Base-by-base conservation (phyloP, 2,797 vertebrate species). In the Cephalopachus bancanus region DNA sequence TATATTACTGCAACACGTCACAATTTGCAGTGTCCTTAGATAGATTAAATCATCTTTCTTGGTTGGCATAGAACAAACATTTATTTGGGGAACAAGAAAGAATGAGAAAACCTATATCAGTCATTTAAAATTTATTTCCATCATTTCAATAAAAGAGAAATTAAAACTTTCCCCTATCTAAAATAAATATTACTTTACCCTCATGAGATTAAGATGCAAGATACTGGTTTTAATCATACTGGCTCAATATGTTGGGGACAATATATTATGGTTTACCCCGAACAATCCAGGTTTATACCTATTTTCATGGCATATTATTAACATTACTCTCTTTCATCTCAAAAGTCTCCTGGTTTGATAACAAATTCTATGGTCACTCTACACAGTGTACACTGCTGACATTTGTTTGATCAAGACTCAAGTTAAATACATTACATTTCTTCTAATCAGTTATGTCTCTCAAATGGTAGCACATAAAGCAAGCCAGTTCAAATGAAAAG, bases 1-100 rank as follows among this genome's bases (percentile, higher is more conserved):
- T 22, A 30, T 28, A 26, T 37, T 65, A 75, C 78, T 69, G 0
- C 10, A 60, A 57, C 53, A 12, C 30, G 53, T 74, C 60, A 78
- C 62, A 59, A 26, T 72, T 3, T 94, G 9, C 11, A 69, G 80
- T 64, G 76, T 24, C 65, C 53, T 76, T 55, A 49, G 6, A 59
- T 4, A 65, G 74, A 83, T 78, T 84, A 95, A 92, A 74, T 12
- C 49, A 79, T 60, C 59, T 57, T 84, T 89, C 90, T 88, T 65
- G 17, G 15, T 11, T 76, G 33, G 55, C 33, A 53, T 10, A n/a
- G 60, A 30, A 93, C 44, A 89, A 49, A 53, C 3, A 90, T 76
- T 22, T 78, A 55, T 44, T 80, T 49, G 30, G 28, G n/a, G 30
- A 80, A 65, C 1, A 26, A 78, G 59, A 71, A 44, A 91, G 28